These are phyloP conservation scores for Tokudaia tokunoshimensis DNA, from an alignment of 2,797 vertebrate species.

Conservation along the genomic window DNA sequence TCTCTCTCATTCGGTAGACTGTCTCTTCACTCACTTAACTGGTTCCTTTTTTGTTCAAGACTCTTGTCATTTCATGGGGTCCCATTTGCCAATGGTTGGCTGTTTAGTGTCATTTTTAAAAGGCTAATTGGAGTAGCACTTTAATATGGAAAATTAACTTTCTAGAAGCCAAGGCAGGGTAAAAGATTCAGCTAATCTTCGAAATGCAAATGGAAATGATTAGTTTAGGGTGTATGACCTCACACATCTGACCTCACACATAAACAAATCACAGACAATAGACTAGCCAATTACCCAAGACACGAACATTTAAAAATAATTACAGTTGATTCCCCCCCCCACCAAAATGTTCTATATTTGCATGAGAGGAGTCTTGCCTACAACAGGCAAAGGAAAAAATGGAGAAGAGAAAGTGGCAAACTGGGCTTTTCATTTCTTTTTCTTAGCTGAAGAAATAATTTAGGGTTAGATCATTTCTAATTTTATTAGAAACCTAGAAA, in stretches of 20 bases:
- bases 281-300: constrained; percentile 1
- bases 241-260: constrained; percentile 10
- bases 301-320: constrained; percentile 56
- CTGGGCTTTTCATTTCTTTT: neutral
- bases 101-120: constrained; percentile 36
- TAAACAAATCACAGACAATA: constrained; percentile 27
- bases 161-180: neutral
- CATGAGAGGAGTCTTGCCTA: neutral
- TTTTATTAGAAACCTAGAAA: neutral
- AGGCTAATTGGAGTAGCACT: constrained; percentile 28
- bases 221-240: constrained; percentile 46
- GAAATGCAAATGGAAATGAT: constrained; percentile 54
- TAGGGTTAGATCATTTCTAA: constrained; percentile 42
- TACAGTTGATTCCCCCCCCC: neutral
- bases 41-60: neutral
- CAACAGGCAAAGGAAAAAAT: constrained; percentile 20
- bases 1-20: neutral
- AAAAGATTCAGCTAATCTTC: constrained; percentile 51
- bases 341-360: neutral
- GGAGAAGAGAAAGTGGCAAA: neutral
- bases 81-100: neutral
- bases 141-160: constrained; percentile 60
- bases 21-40: neutral
- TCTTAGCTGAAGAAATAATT: neutral
- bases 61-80: neutral